Percentiles rank a stretch among this genome's conserved stretches.
phyloP scores from a whole-genome alignment of 2,888 invertebrate genomes.

The Pseudolycoriella hygida region DNA sequence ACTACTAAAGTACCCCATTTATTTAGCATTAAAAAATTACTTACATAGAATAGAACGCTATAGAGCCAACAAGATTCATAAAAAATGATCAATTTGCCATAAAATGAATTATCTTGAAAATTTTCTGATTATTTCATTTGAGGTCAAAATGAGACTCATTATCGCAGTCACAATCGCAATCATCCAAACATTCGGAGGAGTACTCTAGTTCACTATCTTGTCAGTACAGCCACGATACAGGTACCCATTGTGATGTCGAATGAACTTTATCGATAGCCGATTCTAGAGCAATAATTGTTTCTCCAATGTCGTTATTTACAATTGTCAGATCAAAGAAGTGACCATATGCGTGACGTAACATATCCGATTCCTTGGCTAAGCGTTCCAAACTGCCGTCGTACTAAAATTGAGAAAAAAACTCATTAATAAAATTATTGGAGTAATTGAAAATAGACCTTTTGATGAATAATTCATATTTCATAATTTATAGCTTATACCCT shows the following conservation, averaged over 20 bases:
- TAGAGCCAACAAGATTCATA: too few relatives aligned
- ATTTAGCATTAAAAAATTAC: too few relatives aligned
- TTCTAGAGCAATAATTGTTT: conserved; percentile 86
- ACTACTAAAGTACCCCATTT: too few relatives aligned
- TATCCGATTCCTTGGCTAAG: conserved; percentile 89
- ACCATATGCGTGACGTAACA: conserved; percentile 90
- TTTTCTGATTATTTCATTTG: conserved; percentile 2
- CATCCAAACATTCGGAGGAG: conserved; percentile 29
- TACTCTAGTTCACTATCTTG: conserved; percentile 32
- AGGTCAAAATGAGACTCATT: conserved; percentile 6
- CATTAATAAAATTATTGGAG: too few relatives aligned
- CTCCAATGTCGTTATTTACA: conserved; percentile 98
- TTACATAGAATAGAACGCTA: too few relatives aligned
- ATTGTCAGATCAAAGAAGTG: conserved; percentile 97
- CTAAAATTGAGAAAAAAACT: conserved; percentile 34
- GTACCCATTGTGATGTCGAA: conserved; percentile 90
- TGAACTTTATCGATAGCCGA: conserved; percentile 80
- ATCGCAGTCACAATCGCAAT: conserved; percentile 30
- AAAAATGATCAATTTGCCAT: too few relatives aligned
- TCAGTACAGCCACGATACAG: conserved; percentile 80
- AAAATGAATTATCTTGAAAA: too few relatives aligned
- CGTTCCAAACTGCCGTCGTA: conserved; percentile 95
- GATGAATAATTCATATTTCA: too few relatives aligned
- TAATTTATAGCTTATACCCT: too few relatives aligned
- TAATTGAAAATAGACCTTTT: too few relatives aligned